These are phyloP conservation scores for Sclerodermus sp. DNA, from an alignment of 2,888 invertebrate genomes.

Conservation along the genomic window DNA sequence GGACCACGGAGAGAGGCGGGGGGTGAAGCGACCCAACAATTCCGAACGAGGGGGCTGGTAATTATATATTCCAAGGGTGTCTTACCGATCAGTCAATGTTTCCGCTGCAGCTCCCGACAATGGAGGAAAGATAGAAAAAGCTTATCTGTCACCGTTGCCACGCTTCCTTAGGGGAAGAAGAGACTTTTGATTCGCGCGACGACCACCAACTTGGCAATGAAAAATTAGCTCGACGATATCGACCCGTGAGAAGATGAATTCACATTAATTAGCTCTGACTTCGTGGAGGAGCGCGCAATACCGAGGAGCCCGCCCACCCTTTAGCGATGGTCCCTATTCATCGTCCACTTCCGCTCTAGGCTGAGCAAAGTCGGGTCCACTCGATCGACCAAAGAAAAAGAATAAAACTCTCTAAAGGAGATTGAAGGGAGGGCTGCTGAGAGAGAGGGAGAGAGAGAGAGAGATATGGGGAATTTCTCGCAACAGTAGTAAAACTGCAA, in stretches of 20 bases:
- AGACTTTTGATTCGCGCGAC: slow-evolving; percentile 51
- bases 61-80: slow-evolving; percentile 58
- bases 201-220: slow-evolving; percentile 42
- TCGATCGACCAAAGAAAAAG: too few species aligned
- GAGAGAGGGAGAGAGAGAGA: too few species aligned
- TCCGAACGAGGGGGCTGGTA: slow-evolving; percentile 33
- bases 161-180: slow-evolving; percentile 46
- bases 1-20: slow-evolving; percentile 3
- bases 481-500: too few species aligned
- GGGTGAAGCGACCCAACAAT: slow-evolving; percentile 9
- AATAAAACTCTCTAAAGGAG: too few species aligned
- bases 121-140: slow-evolving; percentile 54
- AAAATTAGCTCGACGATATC: slow-evolving; percentile 44
- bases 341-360: too few species aligned
- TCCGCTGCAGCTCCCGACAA: slow-evolving; percentile 55
- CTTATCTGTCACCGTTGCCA: slow-evolving; percentile 53
- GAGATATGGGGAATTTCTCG: too few species aligned
- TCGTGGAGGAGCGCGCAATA: slow-evolving; percentile 2
- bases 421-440: slow-evolving; percentile 21
- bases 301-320: slow-evolving; percentile 7
- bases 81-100: slow-evolving; percentile 58
- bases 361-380: too few species aligned
- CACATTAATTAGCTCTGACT: slow-evolving; percentile 22
- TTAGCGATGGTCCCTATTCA: too few species aligned
- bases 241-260: slow-evolving; percentile 6